A percentile compares a stretch with the other conserved stretches of the same genome.
phyloP scores from a whole-genome alignment of 2,797 vertebrate genomes.

The Xenops minutus region DNA sequence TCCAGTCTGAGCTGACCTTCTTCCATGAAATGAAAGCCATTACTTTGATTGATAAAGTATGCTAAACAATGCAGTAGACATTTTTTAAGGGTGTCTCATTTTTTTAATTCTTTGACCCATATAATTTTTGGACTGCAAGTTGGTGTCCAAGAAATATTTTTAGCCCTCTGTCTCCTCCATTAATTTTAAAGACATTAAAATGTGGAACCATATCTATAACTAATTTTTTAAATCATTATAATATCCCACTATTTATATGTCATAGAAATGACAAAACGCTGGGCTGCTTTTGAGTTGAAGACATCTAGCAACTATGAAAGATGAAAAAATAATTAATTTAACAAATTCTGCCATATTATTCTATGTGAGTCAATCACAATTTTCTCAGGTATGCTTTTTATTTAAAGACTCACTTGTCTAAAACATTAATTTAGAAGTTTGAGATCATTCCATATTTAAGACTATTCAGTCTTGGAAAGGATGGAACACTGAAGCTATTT shows the following conservation, averaged over 20 bases:
- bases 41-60: neutral
- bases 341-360: neutral
- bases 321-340: slow-evolving; percentile 13
- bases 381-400: neutral
- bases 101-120: neutral
- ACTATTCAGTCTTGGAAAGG: neutral
- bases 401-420: neutral
- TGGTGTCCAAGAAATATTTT: neutral
- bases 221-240: neutral
- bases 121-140: neutral
- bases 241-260: neutral
- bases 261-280: neutral
- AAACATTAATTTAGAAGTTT: neutral
- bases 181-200: neutral
- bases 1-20: neutral
- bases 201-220: neutral
- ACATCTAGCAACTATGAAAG: neutral
- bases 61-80: neutral
- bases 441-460: neutral
- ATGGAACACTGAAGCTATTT: neutral
- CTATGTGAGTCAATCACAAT: neutral
- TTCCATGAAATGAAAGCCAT: slow-evolving; percentile 15
- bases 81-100: neutral
- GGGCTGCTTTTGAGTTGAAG: neutral
- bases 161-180: neutral